Percentiles rank a stretch among this genome's conserved stretches.
These are phyloP conservation scores for Colletes latitarsis DNA, from an alignment of 1,140 invertebrate genomes.

Conservation along the genomic window DNA sequence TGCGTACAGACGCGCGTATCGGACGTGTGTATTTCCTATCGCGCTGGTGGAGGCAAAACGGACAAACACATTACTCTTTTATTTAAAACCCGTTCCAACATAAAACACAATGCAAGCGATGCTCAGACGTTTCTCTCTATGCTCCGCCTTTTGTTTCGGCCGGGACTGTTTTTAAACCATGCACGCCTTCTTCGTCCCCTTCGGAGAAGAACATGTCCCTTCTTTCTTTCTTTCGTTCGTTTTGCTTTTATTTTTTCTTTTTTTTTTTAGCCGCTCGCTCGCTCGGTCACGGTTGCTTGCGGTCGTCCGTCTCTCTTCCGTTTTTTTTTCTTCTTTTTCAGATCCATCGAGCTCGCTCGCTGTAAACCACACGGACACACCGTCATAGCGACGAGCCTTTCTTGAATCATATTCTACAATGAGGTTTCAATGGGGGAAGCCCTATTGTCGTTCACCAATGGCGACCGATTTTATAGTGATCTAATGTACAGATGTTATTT, in stretches of 20 bases:
- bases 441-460: slow-evolving; percentile 76
- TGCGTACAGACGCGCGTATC: slow-evolving; percentile 41
- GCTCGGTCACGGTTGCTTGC: slow-evolving; percentile 11
- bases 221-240: slow-evolving; percentile 31
- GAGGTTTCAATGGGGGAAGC: slow-evolving; percentile 75
- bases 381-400: slow-evolving; percentile 74
- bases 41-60: slow-evolving; percentile 44
- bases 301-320: neutral
- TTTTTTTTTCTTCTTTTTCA: slow-evolving; percentile 17
- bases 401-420: slow-evolving; percentile 77
- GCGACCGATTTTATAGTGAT: slow-evolving; percentile 79
- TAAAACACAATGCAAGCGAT: slow-evolving; percentile 71
- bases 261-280: neutral
- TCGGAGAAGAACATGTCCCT: slow-evolving; percentile 33
- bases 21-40: slow-evolving; percentile 52
- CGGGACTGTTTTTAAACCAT: slow-evolving; percentile 74
- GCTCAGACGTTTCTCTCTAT: slow-evolving; percentile 74
- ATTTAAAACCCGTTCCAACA: slow-evolving; percentile 73
- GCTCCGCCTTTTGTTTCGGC: slow-evolving; percentile 75
- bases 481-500: slow-evolving; percentile 81
- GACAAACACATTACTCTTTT: slow-evolving; percentile 77
- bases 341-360: slow-evolving; percentile 32
- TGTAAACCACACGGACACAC: slow-evolving; percentile 52
- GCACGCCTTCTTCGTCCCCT: slow-evolving; percentile 55
- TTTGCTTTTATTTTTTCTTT: slow-evolving; percentile 16